A percentile compares a stretch with the other conserved stretches of the same genome.
Conservation (phyloP, 2,797 vertebrate species). For the Denticeps clupeoides region DNA sequence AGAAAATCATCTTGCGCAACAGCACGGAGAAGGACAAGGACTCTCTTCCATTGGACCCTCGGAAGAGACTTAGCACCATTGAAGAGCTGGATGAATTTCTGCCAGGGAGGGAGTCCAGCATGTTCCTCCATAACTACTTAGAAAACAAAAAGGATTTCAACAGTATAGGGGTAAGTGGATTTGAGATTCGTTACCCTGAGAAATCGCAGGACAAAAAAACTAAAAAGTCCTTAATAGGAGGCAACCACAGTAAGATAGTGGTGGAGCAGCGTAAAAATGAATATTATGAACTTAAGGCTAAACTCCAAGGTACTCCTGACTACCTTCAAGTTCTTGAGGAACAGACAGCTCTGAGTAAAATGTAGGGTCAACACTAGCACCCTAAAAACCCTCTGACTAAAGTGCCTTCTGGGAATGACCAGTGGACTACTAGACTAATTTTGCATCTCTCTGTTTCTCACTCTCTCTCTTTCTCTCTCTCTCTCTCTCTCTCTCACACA, state of each 20-base stretch:
- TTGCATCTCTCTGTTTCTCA: no score
- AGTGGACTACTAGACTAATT: slow-evolving; percentile 85
- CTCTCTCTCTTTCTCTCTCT: no score
- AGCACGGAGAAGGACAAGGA: slow-evolving; percentile 85
- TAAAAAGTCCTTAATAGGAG: slow-evolving; percentile 94
- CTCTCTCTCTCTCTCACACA: no score
- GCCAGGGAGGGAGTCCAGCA: slow-evolving; percentile 84
- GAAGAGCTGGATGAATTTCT: slow-evolving; percentile 95
- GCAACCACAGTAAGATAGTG: slow-evolving; percentile 95
- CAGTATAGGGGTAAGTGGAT: slow-evolving; percentile 94
- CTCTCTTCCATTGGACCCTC: slow-evolving; percentile 71
- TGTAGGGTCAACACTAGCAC: slow-evolving; percentile 71
- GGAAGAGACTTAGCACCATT: slow-evolving; percentile 96
- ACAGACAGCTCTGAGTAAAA: slow-evolving; percentile 97
- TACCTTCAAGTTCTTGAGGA: slow-evolving; percentile 98
- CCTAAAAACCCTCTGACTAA: slow-evolving; percentile 82
- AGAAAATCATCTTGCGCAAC: slow-evolving; percentile 83
- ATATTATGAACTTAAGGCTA: slow-evolving; percentile 97
- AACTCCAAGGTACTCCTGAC: slow-evolving; percentile 94
- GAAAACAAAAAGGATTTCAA: slow-evolving; percentile 95
- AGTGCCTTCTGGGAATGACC: slow-evolving; percentile 98
- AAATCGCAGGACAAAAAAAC: slow-evolving; percentile 88
- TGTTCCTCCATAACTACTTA: slow-evolving; percentile 93
- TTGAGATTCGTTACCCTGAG: slow-evolving; percentile 94
- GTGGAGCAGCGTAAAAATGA: slow-evolving; percentile 96